These are phyloP conservation scores for Pelusios castaneus DNA, from an alignment of 2,113 vertebrate genomes.

Conservation along the genomic window DNA sequence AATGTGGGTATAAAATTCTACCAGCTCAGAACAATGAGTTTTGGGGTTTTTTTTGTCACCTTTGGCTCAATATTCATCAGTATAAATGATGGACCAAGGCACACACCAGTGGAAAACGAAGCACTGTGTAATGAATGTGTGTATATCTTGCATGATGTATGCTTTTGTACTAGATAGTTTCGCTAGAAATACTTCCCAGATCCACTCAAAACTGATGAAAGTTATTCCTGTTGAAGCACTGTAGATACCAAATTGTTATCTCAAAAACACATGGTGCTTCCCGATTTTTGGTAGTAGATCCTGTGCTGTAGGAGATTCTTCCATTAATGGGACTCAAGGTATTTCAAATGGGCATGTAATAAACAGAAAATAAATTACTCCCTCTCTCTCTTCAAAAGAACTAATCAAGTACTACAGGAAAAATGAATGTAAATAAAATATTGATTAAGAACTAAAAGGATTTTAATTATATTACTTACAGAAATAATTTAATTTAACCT, in stretches of 20 bases:
- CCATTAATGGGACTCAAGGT: background rate
- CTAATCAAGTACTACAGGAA: constrained; percentile 61
- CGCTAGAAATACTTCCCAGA: background rate
- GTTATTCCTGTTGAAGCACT: background rate
- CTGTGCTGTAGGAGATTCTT: background rate
- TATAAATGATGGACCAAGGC: background rate
- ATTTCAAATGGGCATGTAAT: background rate
- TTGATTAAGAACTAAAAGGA: constrained; percentile 81
- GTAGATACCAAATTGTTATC: background rate
- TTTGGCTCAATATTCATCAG: background rate
- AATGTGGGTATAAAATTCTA: background rate
- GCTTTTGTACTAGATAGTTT: background rate
- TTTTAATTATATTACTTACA: constrained; percentile 80
- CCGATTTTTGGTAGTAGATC: background rate
- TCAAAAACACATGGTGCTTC: background rate
- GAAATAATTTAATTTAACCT: constrained; percentile 80
- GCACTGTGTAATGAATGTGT: background rate
- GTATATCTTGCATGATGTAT: background rate
- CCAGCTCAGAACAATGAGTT: background rate
- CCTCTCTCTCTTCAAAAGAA: constrained; percentile 50
- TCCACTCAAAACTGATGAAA: background rate
- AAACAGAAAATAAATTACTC: constrained; percentile 51
- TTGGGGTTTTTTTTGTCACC: background rate
- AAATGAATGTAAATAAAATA: constrained; percentile 81
- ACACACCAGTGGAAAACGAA: background rate